A percentile compares a stretch with the other conserved stretches of the same genome.
Evolutionary conservation across 2,888 invertebrate species (phyloP).

Genomic region (Iselma pallidipennis): DNA sequence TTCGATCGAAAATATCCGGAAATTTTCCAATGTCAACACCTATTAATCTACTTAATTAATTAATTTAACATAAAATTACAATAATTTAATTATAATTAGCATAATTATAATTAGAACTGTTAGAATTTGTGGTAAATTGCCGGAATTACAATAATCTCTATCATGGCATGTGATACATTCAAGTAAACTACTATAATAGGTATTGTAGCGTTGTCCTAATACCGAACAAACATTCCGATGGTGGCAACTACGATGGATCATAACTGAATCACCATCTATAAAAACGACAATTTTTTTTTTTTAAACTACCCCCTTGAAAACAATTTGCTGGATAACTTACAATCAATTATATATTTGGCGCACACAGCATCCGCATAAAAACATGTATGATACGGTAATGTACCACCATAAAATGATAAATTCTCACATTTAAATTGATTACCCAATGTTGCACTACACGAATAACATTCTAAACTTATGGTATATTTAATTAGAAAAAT

Average conservation of each 20-base stretch:
- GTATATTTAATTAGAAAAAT: slow-evolving; percentile 19
- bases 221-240: slow-evolving; percentile 1
- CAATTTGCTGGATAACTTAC: slow-evolving; percentile 31
- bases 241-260: slow-evolving; percentile 8
- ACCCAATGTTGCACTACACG: slow-evolving; percentile 37
- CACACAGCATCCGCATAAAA: slow-evolving; percentile 39
- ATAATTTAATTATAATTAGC: not conserved
- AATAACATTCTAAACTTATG: slow-evolving; percentile 36
- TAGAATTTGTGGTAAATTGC: not conserved
- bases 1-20: too few species aligned
- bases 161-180: slow-evolving; percentile 7
- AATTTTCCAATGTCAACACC: too few species aligned
- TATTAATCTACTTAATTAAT: too few species aligned
- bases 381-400: slow-evolving; percentile 30
- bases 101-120: not conserved
- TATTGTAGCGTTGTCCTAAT: not conserved
- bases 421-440: slow-evolving; percentile 34
- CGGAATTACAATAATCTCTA: slow-evolving; percentile 5
- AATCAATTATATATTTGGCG: slow-evolving; percentile 42
- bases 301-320: too few species aligned
- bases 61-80: too few species aligned
- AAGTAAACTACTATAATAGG: not conserved
- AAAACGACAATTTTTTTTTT: not conserved
- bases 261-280: slow-evolving; percentile 4
- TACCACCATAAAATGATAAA: slow-evolving; percentile 19